Base-by-base conservation (phyloP, 2,113 vertebrate genomes). In the Oryzias woworae region DNA sequence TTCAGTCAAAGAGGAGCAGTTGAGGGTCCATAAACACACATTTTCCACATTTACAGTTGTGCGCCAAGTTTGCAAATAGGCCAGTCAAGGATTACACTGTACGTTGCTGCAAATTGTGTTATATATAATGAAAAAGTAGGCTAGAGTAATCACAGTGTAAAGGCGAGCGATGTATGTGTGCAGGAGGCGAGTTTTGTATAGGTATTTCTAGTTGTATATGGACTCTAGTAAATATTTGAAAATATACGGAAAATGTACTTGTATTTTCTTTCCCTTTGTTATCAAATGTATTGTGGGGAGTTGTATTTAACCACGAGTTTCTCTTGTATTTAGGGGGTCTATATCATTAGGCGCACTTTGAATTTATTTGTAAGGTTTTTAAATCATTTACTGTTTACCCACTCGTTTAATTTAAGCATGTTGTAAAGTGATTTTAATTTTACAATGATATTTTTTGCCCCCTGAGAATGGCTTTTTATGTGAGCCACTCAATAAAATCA, bases 121-220 rank as follows among this genome's bases (percentile, higher is more conserved):
- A 92, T 96, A 94, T 73, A 92, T 89, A 90, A 74, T 66, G 90
- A 91, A 92, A 93, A 78, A 93, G 89, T 94, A 97, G 94, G 91
- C 92, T 95, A 95, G 93, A 88, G 89, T 91, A 90, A 91, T 93
- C 87, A 83, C 89, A 93, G 91, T 91, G 88, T 95, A 91, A 90
- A 85, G 93, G 92, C 94, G 93, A 81, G 93, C 95, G 92, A 89
- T 85, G 90, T 96, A 95, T 94, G 94, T 95, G 95, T 95, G 94
- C 93, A 93, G 94, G 93, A 96, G 93, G 93, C 92, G 91, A 93
- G 95, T 96, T 60, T 97, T 98, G 95, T 98, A 98, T 95, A 97
- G 94, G 94, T 95, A 97, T 98, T 98, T 98, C 95, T 93, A 93
- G 92, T 94, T 98, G 95, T 98, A 97, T 90, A 97, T 97, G 94